Percentiles rank a stretch among this genome's conserved stretches.
Evolutionary conservation across 2,888 invertebrate genomes (phyloP).

Genomic region (Ophion slaviceki): DNA sequence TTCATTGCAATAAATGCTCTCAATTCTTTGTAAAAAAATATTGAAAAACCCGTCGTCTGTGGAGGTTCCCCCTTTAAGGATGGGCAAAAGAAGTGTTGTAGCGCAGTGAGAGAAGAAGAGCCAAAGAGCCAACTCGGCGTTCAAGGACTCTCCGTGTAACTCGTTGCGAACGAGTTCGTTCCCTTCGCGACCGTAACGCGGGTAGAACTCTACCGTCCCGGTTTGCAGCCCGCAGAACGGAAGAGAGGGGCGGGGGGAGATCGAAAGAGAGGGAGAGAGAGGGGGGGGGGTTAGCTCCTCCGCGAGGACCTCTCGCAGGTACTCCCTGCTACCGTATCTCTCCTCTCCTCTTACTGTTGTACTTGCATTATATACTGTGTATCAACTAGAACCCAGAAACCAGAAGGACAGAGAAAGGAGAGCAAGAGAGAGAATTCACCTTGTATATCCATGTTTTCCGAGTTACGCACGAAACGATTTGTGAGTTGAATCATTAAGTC

Average conservation of each 20-base stretch:
- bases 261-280: background rate
- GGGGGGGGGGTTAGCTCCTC: slow-evolving; percentile 3
- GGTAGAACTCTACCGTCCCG: slow-evolving; percentile 56
- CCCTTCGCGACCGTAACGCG: slow-evolving; percentile 51
- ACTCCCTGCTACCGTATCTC: slow-evolving; percentile 51
- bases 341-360: slow-evolving; percentile 32
- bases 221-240: slow-evolving; percentile 20
- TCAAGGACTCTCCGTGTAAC: slow-evolving; percentile 46
- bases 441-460: slow-evolving; percentile 53
- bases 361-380: slow-evolving; percentile 51
- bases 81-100: slow-evolving; percentile 17
- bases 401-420: slow-evolving; percentile 35
- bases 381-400: slow-evolving; percentile 49
- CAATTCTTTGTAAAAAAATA: too few species aligned
- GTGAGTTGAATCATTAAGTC: slow-evolving; percentile 62
- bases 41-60: too few species aligned
- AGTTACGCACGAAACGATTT: slow-evolving; percentile 62
- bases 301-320: slow-evolving; percentile 43
- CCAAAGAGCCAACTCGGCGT: slow-evolving; percentile 29
- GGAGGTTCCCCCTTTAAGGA: background rate
- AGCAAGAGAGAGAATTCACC: slow-evolving; percentile 26
- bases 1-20: too few species aligned
- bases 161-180: slow-evolving; percentile 52
- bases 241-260: background rate
- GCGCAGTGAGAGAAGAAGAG: slow-evolving; percentile 30